Evolutionary conservation across 92 coral and sea anemone genomes (phyloP).

Genomic region (Ricordea florida): DNA sequence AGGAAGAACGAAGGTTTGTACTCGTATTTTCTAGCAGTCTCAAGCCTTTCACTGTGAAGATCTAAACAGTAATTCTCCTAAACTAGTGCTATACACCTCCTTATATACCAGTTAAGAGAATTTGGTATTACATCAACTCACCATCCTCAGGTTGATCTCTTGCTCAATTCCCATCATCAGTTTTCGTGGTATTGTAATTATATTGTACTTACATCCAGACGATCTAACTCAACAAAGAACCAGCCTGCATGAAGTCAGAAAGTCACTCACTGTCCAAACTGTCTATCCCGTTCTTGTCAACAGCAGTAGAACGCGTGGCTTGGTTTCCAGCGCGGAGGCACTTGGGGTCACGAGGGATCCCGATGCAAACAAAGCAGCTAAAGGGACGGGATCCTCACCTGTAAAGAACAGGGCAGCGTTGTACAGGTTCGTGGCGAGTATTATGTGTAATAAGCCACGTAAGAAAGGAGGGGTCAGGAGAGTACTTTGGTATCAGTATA

Average conservation of each 20-base stretch:
- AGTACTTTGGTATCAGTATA: not conserved
- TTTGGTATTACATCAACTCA: too few species aligned
- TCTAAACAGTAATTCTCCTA: not conserved
- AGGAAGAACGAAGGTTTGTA: constrained; percentile 27
- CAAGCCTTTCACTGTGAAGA: not conserved
- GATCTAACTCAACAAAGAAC: not conserved
- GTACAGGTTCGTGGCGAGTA: constrained; percentile 3
- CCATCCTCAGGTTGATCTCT: too few species aligned
- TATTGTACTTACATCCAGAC: too few species aligned
- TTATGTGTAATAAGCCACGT: not conserved
- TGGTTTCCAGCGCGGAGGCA: constrained; percentile 43
- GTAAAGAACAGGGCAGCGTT: constrained; percentile 26
- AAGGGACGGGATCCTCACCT: not conserved
- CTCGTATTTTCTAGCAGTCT: not conserved
- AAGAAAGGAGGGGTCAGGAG: not conserved
- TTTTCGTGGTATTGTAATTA: not conserved
- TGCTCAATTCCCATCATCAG: too few species aligned
- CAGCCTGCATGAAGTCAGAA: not conserved
- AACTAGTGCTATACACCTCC: not conserved
- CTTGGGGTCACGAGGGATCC: constrained; percentile 18
- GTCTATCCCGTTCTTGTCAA: not conserved
- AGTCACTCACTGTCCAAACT: not conserved
- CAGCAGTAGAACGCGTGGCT: constrained; percentile 14
- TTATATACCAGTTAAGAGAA: too few species aligned
- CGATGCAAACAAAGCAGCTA: not conserved